Base-by-base conservation (phyloP, 2,797 vertebrate species). In the Syngnathus rostellatus region DNA sequence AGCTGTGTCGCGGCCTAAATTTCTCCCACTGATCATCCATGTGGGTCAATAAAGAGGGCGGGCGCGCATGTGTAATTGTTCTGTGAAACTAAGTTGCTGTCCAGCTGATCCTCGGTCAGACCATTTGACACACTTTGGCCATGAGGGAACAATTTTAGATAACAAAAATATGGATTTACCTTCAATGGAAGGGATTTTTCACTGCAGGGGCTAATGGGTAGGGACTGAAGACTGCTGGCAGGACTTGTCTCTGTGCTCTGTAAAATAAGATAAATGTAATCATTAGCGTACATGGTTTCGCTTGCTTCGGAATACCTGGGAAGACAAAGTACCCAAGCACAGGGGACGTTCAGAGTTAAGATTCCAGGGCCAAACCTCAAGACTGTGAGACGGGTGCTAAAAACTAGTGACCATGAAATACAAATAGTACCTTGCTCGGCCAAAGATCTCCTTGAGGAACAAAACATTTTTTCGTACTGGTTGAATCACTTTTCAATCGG, bases 221-320 rank as follows among this genome's bases (percentile, higher is more conserved):
- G 92, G 31, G 96, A 99, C 40, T 94, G 81, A 48, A 93, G 94
- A 83, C 96, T 99, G 80, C 93, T 93, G 41, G 94, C 93, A 68
- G 95, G 96, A 80, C 97, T 99, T 62, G 94, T 92, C 74, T 98
- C 97, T 0, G 92, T 68, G 80, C 95, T 98, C 96, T 99, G 90
- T 65, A 88, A 90, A 73, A 87, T 21, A 75, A 43, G 72, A 71
- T 16, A 3, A 61, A 61, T 3, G 31, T 31, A 31, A 31, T 31
- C 31, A 31, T 31, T 31, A 31, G 31, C 31, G 31, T 31, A 31
- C 31, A 31, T 3, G 3, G 31, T 31, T 31, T 31, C 31, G 31
- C 31, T 31, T 31, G 31, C 31, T 31, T 31, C 31, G 31, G 31
- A 31, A 31, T 31, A 31, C 31, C 31, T 31, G 31, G 31, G 31